phyloP scores from a whole-genome alignment of 2,888 invertebrate species.

The Lissonota sp. region DNA sequence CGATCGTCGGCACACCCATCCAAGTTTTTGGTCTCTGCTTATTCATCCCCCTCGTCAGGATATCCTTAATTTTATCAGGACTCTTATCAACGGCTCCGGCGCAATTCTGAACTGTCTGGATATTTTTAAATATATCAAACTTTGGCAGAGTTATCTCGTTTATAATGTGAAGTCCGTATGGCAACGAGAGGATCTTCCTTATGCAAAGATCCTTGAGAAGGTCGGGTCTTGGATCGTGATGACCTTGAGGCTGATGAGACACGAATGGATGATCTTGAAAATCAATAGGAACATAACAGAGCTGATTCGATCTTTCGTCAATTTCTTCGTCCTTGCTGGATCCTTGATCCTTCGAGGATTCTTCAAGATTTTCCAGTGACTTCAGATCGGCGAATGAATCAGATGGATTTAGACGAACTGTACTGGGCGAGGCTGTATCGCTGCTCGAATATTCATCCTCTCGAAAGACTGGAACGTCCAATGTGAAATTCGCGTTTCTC shows the following conservation, averaged over 20 bases:
- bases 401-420: slow-evolving; percentile 88
- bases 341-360: slow-evolving; percentile 6
- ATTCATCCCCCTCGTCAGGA: slow-evolving; percentile 50
- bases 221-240: slow-evolving; percentile 80
- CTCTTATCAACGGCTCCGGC: slow-evolving; percentile 14
- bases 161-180: slow-evolving; percentile 88
- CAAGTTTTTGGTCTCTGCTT: slow-evolving; percentile 82
- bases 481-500: slow-evolving; percentile 55
- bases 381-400: slow-evolving; percentile 87
- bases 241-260: slow-evolving; percentile 33
- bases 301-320: slow-evolving; percentile 24
- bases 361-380: slow-evolving; percentile 81
- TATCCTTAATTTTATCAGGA: slow-evolving; percentile 18
- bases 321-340: slow-evolving; percentile 73
- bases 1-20: slow-evolving; percentile 87
- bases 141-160: slow-evolving; percentile 74
- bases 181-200: slow-evolving; percentile 87
- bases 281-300: slow-evolving; percentile 70
- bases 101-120: slow-evolving; percentile 67
- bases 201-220: slow-evolving; percentile 88
- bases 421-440: slow-evolving; percentile 87
- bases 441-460: slow-evolving; percentile 85
- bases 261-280: slow-evolving; percentile 68
- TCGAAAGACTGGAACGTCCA: slow-evolving; percentile 86
- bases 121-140: slow-evolving; percentile 73